phyloP scores from a whole-genome alignment of 2,113 vertebrate species.

The Tinamus guttatus region DNA sequence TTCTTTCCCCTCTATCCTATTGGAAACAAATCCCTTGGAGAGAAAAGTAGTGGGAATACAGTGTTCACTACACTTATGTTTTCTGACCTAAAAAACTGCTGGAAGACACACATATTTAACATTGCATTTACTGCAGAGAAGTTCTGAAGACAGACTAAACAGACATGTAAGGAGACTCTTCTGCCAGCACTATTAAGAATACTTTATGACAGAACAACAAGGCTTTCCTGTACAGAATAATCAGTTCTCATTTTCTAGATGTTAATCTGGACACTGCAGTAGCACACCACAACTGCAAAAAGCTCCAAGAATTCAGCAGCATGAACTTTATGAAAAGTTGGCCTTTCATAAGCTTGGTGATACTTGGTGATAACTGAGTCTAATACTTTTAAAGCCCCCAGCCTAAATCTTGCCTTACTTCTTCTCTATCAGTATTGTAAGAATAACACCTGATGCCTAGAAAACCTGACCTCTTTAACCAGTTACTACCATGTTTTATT shows the following conservation, averaged over 20 bases:
- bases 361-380: background rate
- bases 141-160: background rate
- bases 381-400: background rate
- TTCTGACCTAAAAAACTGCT: background rate
- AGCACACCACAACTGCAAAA: background rate
- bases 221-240: background rate
- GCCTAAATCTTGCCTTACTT: fast-evolving
- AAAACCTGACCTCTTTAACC: background rate
- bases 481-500: background rate
- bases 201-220: background rate
- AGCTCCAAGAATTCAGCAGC: background rate
- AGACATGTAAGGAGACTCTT: background rate
- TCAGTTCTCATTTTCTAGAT: background rate
- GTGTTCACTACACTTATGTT: background rate
- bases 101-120: background rate
- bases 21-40: background rate
- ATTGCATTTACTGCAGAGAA: background rate
- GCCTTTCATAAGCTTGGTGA: background rate
- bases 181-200: background rate
- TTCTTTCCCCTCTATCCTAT: background rate
- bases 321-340: background rate
- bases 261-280: background rate
- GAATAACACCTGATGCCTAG: background rate
- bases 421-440: background rate
- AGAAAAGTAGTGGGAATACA: background rate